Percentiles rank a stretch among this genome's conserved stretches.
Evolutionary conservation across 2,888 invertebrate species (phyloP).

Genomic region (Aromia moschata): DNA sequence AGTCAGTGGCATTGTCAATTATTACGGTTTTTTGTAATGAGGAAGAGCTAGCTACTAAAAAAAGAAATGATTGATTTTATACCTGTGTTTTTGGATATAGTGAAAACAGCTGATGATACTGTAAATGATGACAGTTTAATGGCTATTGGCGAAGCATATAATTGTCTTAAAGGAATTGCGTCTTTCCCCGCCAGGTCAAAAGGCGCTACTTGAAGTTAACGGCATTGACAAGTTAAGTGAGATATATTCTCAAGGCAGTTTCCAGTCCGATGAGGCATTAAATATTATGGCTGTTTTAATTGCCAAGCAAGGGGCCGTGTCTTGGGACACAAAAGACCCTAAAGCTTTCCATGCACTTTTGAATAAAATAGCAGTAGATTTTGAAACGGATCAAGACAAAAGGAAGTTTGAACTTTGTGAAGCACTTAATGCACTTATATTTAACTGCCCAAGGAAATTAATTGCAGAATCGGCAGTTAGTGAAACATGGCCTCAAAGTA

Average conservation of each 20-base stretch:
- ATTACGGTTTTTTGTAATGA: conserved; percentile 87
- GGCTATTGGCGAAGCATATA: conserved; percentile 86
- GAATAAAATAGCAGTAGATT: conserved; percentile 85
- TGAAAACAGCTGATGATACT: conserved; percentile 83
- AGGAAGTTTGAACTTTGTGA: conserved; percentile 89
- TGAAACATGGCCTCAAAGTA: conserved; percentile 83
- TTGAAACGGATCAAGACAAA: conserved; percentile 88
- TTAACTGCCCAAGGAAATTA: conserved; percentile 75
- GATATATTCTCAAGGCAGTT: conserved; percentile 87
- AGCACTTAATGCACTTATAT: conserved; percentile 78
- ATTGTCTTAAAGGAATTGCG: conserved; percentile 84
- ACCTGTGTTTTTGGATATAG: conserved; percentile 84
- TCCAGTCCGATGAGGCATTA: conserved; percentile 88
- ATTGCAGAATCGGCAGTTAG: conserved; percentile 72
- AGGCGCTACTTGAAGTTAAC: conserved; percentile 79
- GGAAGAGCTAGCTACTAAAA: conserved; percentile 80
- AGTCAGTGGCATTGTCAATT: conserved; percentile 88
- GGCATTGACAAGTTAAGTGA: conserved; percentile 85
- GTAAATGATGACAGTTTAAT: conserved; percentile 88
- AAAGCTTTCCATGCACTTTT: conserved; percentile 83
- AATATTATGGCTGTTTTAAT: conserved; percentile 78
- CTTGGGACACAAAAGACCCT: conserved; percentile 81
- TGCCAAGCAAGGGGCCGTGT: conserved; percentile 74
- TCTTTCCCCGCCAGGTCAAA: conserved; percentile 80
- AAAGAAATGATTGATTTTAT: conserved; percentile 85